Conservation (phyloP, 2,797 vertebrate species). For the Neopelma chrysocephalum region DNA sequence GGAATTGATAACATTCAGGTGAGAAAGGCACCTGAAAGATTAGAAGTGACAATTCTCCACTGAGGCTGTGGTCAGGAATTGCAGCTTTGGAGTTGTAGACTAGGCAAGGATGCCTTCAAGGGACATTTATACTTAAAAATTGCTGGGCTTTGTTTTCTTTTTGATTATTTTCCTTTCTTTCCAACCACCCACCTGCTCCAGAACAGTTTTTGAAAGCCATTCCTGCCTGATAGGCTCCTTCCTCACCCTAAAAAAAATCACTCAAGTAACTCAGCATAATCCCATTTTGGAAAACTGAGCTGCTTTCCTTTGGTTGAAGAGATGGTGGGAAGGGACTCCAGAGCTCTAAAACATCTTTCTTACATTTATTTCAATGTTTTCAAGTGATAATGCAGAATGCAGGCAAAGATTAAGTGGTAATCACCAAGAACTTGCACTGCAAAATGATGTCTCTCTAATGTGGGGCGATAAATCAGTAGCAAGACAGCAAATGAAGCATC, state of each 20-base stretch:
- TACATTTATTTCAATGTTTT: neutral
- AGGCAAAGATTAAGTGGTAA: neutral
- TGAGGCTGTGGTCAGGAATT: neutral
- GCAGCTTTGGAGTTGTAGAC: neutral
- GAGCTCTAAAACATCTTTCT: neutral
- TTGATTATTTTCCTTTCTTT: neutral
- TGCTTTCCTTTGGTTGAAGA: neutral
- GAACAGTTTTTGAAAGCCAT: neutral
- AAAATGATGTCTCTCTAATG: neutral
- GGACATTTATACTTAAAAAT: neutral
- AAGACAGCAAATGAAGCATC: neutral
- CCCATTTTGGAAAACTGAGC: neutral
- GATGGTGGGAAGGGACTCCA: neutral
- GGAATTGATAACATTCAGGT: neutral
- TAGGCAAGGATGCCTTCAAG: neutral
- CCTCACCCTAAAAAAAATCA: neutral
- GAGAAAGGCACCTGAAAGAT: neutral
- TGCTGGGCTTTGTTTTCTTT: neutral
- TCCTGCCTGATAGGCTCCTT: neutral
- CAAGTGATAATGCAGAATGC: neutral
- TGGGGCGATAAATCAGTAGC: neutral
- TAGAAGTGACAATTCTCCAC: neutral
- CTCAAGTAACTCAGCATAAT: neutral
- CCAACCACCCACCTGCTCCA: neutral
- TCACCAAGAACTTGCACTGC: neutral